A percentile compares a stretch with the other conserved stretches of the same genome.
phyloP scores from a whole-genome alignment of 2,113 vertebrate genomes.

The Scophthalmus maximus region DNA sequence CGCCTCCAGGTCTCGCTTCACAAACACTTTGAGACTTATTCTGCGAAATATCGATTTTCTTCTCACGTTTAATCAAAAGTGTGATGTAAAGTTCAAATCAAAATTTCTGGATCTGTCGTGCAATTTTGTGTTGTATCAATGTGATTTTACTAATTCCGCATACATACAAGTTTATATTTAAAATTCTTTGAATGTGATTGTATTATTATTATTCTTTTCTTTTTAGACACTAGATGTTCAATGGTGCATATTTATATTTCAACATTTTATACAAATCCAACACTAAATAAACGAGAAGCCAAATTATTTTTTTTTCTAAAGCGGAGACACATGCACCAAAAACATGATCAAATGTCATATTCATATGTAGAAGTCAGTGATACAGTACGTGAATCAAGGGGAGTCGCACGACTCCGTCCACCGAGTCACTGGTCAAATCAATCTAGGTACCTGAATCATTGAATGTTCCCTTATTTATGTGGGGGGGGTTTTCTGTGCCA shows the following conservation, averaged over 20 bases:
- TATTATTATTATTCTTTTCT: slow-evolving; percentile 17
- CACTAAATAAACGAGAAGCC: background rate
- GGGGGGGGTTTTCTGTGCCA: slow-evolving; percentile 50
- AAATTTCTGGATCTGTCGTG: slow-evolving; percentile 30
- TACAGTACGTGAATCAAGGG: background rate
- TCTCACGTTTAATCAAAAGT: slow-evolving; percentile 47
- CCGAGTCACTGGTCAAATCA: no score
- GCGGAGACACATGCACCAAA: background rate
- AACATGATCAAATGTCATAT: background rate
- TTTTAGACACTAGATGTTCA: slow-evolving; percentile 28
- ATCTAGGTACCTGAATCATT: slow-evolving; percentile 35
- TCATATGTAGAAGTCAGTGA: background rate
- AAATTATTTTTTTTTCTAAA: slow-evolving; percentile 15
- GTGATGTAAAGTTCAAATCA: slow-evolving; percentile 36
- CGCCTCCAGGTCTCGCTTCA: slow-evolving; percentile 35
- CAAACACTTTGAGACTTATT: slow-evolving; percentile 29
- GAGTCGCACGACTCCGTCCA: no score
- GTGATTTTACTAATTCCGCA: slow-evolving; percentile 43
- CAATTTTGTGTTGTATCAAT: slow-evolving; percentile 35
- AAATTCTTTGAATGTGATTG: slow-evolving; percentile 38
- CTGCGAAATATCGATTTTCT: slow-evolving; percentile 67
- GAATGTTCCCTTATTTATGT: slow-evolving; percentile 51
- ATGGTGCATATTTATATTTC: slow-evolving; percentile 18
- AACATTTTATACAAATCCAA: slow-evolving; percentile 52
- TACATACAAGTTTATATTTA: slow-evolving; percentile 40